Conservation (phyloP, 2,888 invertebrate species). For the Phaonia tiefii region DNA sequence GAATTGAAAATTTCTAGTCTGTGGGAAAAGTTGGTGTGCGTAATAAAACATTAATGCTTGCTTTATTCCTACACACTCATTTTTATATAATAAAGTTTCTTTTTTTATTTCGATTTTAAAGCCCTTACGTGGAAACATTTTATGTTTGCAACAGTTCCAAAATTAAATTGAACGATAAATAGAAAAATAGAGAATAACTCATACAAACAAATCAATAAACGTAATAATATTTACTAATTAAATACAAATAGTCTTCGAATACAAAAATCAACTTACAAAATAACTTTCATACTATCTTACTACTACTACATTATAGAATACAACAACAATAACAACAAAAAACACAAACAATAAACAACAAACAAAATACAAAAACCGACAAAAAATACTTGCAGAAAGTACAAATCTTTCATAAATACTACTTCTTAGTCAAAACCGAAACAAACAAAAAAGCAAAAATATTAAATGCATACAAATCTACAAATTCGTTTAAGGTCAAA, state of each 20-base stretch:
- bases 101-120: too few relatives aligned
- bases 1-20: too few relatives aligned
- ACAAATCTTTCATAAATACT: constrained; percentile 39
- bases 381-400: constrained; percentile 39
- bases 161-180: too few relatives aligned
- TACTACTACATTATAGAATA: too few relatives aligned
- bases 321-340: constrained; percentile 23
- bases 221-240: constrained; percentile 42
- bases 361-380: constrained; percentile 39
- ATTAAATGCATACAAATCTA: constrained; percentile 47
- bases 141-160: too few relatives aligned
- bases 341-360: constrained; percentile 32
- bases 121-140: too few relatives aligned
- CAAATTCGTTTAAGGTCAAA: constrained; percentile 43
- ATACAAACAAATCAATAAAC: constrained; percentile 40
- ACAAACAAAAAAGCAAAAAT: constrained; percentile 38
- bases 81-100: too few relatives aligned
- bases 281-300: too few relatives aligned
- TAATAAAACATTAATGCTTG: too few relatives aligned
- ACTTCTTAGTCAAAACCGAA: constrained; percentile 33
- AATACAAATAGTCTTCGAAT: constrained; percentile 43
- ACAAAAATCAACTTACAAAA: constrained; percentile 29
- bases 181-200: too few relatives aligned
- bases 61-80: too few relatives aligned
- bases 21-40: too few relatives aligned